Percentiles rank a stretch among this genome's conserved stretches.
phyloP scores from a whole-genome alignment of 2,888 invertebrate species.

The Schizaphis graminum region DNA sequence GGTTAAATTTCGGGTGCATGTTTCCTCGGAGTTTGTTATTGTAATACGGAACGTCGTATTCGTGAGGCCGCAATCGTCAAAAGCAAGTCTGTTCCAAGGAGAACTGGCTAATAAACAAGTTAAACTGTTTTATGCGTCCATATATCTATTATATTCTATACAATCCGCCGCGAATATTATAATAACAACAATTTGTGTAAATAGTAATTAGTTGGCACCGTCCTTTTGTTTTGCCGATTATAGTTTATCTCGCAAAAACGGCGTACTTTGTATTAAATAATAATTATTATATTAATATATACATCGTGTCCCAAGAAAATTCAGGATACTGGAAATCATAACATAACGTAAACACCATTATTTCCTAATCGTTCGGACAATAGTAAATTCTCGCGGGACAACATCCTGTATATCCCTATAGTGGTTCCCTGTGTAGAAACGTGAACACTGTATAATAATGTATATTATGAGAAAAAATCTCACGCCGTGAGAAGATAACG shows the following conservation, averaged over 20 bases:
- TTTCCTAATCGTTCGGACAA: background rate
- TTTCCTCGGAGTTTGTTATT: background rate
- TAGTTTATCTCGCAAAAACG: background rate
- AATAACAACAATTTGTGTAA: background rate
- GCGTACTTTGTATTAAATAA: background rate
- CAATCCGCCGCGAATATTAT: background rate
- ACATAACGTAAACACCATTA: background rate
- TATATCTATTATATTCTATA: background rate
- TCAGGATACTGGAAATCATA: background rate
- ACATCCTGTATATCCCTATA: background rate
- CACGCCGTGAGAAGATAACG: background rate
- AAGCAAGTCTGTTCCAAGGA: background rate
- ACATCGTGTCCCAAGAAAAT: background rate
- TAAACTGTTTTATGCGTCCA: background rate
- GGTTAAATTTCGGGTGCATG: background rate
- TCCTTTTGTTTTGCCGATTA: background rate
- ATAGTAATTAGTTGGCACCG: background rate
- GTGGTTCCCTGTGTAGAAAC: background rate
- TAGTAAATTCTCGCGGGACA: background rate
- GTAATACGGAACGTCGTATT: background rate
- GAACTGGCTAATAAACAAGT: background rate
- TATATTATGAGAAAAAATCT: background rate
- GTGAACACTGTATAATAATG: background rate
- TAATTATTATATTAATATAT: background rate
- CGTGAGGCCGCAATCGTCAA: background rate